Base-by-base conservation (phyloP, 2,888 invertebrate genomes). In the Alloplasta piceator region DNA sequence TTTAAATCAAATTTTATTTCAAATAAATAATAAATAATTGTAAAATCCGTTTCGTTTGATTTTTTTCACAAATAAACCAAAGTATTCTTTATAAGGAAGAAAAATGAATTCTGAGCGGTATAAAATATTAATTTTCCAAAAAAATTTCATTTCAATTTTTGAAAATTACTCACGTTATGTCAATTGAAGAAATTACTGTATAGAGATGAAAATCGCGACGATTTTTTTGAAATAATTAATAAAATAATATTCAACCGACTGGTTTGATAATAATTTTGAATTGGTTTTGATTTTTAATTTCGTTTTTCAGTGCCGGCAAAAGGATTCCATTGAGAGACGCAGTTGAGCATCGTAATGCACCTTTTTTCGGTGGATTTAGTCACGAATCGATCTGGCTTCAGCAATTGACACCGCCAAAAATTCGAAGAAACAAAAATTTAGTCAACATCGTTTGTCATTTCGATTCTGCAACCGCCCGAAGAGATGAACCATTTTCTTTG, bases 251-350 rank as follows among this genome's bases (percentile, higher is more conserved):
- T n/a, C n/a, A n/a, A n/a, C n/a, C n/a, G n/a, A n/a, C n/a, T n/a
- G n/a, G n/a, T n/a, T n/a, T n/a, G n/a, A n/a, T n/a, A n/a, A n/a
- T n/a, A n/a, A n/a, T 26, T 26, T 26, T 3, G 26, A 26, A 26
- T 26, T 26, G 26, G 3, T 26, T 26, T 26, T 26, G 3, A 2
- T 26, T 26, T 26, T 26, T 26, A 26, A 26, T 26, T 26, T 26
- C 26, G 68, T 68, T 63, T 56, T 43, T 26, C n/a, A 87, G 85
- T 80, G 4, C 58, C 26, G 64, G 77, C 26, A 82, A 78, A 41
- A 87, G 95, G 78, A 84, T 95, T 68, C 96, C 96, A 1, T 90
- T 96, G 56, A 93, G 96, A 86, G 96, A 96, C 89, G 95, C 96
- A 0, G 96, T 96, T 0, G 96, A 96, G 90, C 89, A 89, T 82